Percentiles rank a stretch among this genome's conserved stretches.
Evolutionary conservation across 2,888 invertebrate genomes (phyloP).

Genomic region (Oxystoma pomonae): DNA sequence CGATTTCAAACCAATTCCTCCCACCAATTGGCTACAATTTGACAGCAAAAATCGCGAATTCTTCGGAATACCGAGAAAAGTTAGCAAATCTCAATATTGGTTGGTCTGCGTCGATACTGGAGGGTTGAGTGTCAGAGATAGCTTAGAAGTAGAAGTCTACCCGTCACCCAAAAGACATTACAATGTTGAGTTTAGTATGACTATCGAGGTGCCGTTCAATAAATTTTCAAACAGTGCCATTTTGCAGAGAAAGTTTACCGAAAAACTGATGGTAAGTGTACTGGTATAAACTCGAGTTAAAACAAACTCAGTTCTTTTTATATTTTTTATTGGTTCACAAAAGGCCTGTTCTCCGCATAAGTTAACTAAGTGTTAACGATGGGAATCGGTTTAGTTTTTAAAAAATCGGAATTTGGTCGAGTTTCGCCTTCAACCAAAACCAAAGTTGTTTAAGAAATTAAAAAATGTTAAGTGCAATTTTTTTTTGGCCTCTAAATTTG

Average conservation of each 20-base stretch:
- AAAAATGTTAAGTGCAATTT: too few species aligned
- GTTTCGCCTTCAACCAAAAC: too few species aligned
- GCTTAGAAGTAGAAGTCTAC: slow-evolving; percentile 69
- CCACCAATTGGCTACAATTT: slow-evolving; percentile 82
- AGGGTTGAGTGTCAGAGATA: slow-evolving; percentile 73
- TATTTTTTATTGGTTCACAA: too few species aligned
- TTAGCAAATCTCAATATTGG: slow-evolving; percentile 73
- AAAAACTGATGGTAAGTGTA: slow-evolving; percentile 56
- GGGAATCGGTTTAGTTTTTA: too few species aligned
- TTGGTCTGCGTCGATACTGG: slow-evolving; percentile 72
- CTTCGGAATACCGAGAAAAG: slow-evolving; percentile 72
- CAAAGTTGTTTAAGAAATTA: too few species aligned
- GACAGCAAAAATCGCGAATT: slow-evolving; percentile 85
- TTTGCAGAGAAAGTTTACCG: slow-evolving; percentile 75
- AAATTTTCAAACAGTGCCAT: slow-evolving; percentile 66
- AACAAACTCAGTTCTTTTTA: too few species aligned
- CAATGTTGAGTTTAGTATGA: slow-evolving; percentile 78
- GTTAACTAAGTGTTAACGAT: too few species aligned
- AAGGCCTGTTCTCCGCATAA: too few species aligned
- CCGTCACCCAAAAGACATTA: slow-evolving; percentile 61
- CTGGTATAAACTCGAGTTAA: neutral
- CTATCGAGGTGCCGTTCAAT: slow-evolving; percentile 61
- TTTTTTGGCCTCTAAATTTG: too few species aligned
- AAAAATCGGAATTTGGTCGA: too few species aligned
- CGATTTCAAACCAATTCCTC: slow-evolving; percentile 63